phyloP scores from a whole-genome alignment of 2,888 invertebrate genomes.

The Cryptus viduatorius region DNA sequence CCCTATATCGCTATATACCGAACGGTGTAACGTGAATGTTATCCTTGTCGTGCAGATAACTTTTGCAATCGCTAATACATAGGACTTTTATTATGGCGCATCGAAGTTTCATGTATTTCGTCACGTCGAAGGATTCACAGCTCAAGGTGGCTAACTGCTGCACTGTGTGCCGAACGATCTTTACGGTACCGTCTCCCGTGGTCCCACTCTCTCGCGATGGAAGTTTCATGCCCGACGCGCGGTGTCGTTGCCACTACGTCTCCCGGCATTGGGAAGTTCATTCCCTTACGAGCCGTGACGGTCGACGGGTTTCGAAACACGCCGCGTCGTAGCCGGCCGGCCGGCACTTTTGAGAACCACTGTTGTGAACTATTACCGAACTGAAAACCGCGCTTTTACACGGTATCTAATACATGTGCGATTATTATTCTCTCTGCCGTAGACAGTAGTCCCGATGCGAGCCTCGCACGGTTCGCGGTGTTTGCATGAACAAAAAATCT shows the following conservation, averaged over 20 bases:
- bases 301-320: slow-evolving; percentile 40
- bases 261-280: slow-evolving; percentile 64
- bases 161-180: slow-evolving; percentile 36
- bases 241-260: slow-evolving; percentile 60
- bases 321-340: slow-evolving; percentile 42
- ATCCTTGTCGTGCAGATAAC: neutral
- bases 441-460: slow-evolving; percentile 14
- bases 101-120: neutral
- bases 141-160: slow-evolving; percentile 27
- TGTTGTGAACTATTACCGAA: neutral
- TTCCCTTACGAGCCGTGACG: slow-evolving; percentile 63
- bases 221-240: neutral
- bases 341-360: slow-evolving; percentile 33
- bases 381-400: slow-evolving; percentile 1
- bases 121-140: slow-evolving; percentile 19
- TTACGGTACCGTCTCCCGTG: slow-evolving; percentile 53
- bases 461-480: slow-evolving; percentile 15
- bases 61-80: too few species aligned
- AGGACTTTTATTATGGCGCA: too few species aligned
- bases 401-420: neutral
- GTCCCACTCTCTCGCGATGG: slow-evolving; percentile 36
- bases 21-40: neutral
- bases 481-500: neutral
- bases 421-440: slow-evolving; percentile 1
- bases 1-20: neutral